A percentile compares a stretch with the other conserved stretches of the same genome.
Evolutionary conservation across 2,113 vertebrate genomes (phyloP).

Genomic region (Amphilophus citrinellus): DNA sequence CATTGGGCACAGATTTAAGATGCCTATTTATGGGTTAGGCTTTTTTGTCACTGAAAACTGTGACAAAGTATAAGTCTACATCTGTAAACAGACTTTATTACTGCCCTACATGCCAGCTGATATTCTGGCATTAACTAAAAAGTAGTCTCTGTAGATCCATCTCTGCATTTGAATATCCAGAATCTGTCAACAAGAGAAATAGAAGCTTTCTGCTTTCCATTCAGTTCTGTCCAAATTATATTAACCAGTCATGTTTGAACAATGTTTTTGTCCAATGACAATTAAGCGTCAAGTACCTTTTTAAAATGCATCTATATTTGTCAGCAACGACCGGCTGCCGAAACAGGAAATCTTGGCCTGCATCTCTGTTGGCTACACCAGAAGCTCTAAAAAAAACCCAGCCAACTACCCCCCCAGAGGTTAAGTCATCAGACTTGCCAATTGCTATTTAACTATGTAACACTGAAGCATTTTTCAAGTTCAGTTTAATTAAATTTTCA

Average conservation of each 20-base stretch:
- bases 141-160: background rate
- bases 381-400: too few species aligned
- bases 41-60: too few species aligned
- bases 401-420: too few species aligned
- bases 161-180: background rate
- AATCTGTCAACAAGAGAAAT: background rate
- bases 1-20: background rate
- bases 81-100: background rate
- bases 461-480: background rate
- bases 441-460: background rate
- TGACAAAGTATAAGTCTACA: background rate
- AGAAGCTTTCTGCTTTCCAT: background rate
- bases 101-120: background rate
- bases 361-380: background rate
- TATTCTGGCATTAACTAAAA: background rate
- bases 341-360: background rate
- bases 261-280: background rate
- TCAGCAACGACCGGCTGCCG: background rate
- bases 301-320: background rate
- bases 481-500: background rate
- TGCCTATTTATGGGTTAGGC: background rate
- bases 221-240: background rate
- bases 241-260: background rate
- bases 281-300: background rate
- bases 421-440: background rate